Conservation (phyloP, 1,140 invertebrate genomes). For the Drosophila sp. region DNA sequence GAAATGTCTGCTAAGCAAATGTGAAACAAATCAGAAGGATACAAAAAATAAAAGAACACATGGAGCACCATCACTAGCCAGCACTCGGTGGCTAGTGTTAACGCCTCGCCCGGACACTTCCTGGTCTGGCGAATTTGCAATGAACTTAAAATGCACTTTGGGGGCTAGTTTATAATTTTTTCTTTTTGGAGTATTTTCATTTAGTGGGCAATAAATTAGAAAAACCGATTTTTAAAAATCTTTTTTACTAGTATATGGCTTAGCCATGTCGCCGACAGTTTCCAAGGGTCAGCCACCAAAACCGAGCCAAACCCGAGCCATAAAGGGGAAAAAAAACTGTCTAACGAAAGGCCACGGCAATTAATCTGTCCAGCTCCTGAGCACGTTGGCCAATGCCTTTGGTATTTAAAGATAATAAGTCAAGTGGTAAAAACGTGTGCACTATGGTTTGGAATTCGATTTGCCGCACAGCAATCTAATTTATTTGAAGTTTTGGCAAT, state of each 20-base stretch:
- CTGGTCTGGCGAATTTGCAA: not conserved
- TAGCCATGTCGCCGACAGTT: slow-evolving; percentile 44
- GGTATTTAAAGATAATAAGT: slow-evolving; percentile 7
- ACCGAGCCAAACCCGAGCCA: not conserved
- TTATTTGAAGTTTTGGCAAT: not conserved
- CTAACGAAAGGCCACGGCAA: slow-evolving; percentile 36
- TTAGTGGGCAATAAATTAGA: slow-evolving; percentile 65
- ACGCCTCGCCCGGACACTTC: slow-evolving; percentile 12
- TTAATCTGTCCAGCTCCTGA: slow-evolving; percentile 51
- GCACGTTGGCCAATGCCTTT: slow-evolving; percentile 33
- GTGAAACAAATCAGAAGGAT: slow-evolving; percentile 7
- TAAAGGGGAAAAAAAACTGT: slow-evolving; percentile 14
- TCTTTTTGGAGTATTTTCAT: slow-evolving; percentile 39
- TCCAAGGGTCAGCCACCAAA: not conserved
- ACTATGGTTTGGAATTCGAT: not conserved
- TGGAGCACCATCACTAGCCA: not conserved
- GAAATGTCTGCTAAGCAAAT: slow-evolving; percentile 21
- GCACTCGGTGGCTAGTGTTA: not conserved
- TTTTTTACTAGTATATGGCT: not conserved
- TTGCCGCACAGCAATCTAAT: not conserved
- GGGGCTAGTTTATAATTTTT: slow-evolving; percentile 38
- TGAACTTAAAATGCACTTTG: slow-evolving; percentile 60
- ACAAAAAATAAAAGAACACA: not conserved
- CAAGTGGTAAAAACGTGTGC: slow-evolving; percentile 11
- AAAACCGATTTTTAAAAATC: slow-evolving; percentile 33